Conservation (phyloP, 2,797 vertebrate species). For the Chelon auratus region DNA sequence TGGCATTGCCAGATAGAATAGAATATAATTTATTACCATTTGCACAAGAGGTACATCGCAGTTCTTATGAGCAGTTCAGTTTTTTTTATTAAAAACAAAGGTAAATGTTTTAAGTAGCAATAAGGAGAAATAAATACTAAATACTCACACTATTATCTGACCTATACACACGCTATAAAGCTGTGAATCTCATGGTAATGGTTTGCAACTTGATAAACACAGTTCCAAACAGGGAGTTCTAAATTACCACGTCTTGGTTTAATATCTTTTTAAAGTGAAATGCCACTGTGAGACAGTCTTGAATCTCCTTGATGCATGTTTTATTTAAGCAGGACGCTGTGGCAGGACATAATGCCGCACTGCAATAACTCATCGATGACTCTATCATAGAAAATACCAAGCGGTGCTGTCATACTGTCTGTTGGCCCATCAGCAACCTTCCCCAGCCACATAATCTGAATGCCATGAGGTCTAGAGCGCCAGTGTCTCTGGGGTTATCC, state of each 20-base stretch:
- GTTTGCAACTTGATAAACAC: too few relatives aligned
- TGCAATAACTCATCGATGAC: neutral
- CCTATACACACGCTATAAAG: too few relatives aligned
- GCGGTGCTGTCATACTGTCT: neutral
- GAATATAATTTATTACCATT: too few relatives aligned
- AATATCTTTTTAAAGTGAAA: neutral
- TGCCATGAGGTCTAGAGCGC: conserved; percentile 21
- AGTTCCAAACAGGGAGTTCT: too few relatives aligned
- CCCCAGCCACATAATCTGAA: conserved; percentile 33
- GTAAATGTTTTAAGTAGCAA: too few relatives aligned
- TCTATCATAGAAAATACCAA: neutral
- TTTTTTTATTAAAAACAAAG: too few relatives aligned
- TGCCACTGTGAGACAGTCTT: neutral
- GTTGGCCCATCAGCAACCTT: conserved; percentile 8
- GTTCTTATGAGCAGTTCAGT: too few relatives aligned
- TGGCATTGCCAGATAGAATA: too few relatives aligned
- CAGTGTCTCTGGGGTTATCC: conserved; percentile 1
- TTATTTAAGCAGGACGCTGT: neutral
- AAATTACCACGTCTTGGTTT: neutral
- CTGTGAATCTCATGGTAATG: too few relatives aligned
- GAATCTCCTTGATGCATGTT: neutral
- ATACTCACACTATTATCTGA: too few relatives aligned
- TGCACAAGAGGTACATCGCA: too few relatives aligned
- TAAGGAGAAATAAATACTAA: too few relatives aligned
- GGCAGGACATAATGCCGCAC: neutral